Percentiles rank a stretch among this genome's conserved stretches.
These are phyloP conservation scores for Polypedilum pembai DNA, from an alignment of 1,140 invertebrate genomes.

Conservation along the genomic window DNA sequence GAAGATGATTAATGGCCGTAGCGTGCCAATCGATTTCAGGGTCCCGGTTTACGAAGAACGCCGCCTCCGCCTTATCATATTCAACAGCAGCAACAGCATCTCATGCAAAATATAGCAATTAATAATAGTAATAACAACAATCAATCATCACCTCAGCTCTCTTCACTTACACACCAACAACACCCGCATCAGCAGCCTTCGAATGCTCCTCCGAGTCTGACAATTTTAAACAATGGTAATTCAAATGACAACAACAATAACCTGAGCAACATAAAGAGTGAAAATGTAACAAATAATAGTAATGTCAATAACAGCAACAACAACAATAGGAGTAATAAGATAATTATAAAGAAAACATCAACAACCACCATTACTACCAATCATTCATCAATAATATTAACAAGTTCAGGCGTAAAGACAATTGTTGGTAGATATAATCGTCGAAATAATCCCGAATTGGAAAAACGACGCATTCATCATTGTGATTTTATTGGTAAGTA, in stretches of 20 bases:
- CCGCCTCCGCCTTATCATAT: conserved; percentile 33
- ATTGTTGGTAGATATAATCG: conserved; percentile 67
- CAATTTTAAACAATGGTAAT: conserved; percentile 26
- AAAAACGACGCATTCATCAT: conserved; percentile 88
- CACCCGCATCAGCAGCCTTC: background rate
- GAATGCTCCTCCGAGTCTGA: background rate
- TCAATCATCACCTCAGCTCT: conserved; percentile 27
- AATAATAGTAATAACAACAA: conserved; percentile 20
- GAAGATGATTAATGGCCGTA: background rate
- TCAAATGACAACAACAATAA: conserved; percentile 26
- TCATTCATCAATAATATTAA: conserved; percentile 28
- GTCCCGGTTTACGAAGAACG: conserved; percentile 30
- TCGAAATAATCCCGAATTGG: conserved; percentile 90
- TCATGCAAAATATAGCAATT: conserved; percentile 23
- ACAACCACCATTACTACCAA: conserved; percentile 26
- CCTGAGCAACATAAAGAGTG: background rate
- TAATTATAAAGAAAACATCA: conserved; percentile 29
- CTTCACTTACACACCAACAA: background rate
- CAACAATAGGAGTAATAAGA: conserved; percentile 22
- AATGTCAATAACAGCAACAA: conserved; percentile 31
- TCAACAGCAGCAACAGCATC: conserved; percentile 30
- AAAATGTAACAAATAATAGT: conserved; percentile 30
- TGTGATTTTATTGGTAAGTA: conserved; percentile 87
- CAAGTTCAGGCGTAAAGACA: conserved; percentile 28
- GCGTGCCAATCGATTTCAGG: background rate